Evolutionary conservation across 2,888 invertebrate genomes (phyloP).

Genomic region (Campopleginae sp.): DNA sequence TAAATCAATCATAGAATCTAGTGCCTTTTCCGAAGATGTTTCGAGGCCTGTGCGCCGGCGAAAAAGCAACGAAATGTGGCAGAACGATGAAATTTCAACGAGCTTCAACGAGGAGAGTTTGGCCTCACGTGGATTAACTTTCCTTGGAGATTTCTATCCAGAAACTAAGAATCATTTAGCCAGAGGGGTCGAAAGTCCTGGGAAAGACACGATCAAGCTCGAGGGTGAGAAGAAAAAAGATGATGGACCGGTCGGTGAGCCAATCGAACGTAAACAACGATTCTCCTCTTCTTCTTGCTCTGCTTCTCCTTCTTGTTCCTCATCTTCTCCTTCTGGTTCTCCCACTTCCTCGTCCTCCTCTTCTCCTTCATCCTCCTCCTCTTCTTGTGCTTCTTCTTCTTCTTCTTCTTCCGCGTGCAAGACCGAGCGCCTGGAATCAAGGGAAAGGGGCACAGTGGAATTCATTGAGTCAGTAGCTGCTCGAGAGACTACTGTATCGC

Average conservation of each 20-base stretch:
- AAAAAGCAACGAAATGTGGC: constrained; percentile 17
- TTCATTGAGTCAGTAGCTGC: constrained; percentile 45
- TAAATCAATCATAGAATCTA: constrained; percentile 76
- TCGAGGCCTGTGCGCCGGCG: constrained; percentile 4
- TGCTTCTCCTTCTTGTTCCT: constrained; percentile 14
- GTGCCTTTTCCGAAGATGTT: constrained; percentile 36
- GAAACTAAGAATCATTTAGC: constrained; percentile 66
- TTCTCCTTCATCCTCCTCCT: not conserved
- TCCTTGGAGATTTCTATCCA: constrained; percentile 75
- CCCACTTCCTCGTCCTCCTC: not conserved
- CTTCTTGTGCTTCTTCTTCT: constrained; percentile 21
- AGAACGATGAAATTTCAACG: constrained; percentile 8
- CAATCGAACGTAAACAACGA: constrained; percentile 3
- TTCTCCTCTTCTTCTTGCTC: not conserved
- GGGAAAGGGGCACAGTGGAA: constrained; percentile 48
- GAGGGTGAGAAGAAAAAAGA: not conserved
- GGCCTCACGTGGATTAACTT: constrained; percentile 61
- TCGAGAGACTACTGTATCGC: constrained; percentile 48
- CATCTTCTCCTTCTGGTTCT: constrained; percentile 9
- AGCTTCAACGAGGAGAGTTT: not conserved
- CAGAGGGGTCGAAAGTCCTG: constrained; percentile 46
- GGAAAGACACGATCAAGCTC: constrained; percentile 63
- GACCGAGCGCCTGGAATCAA: constrained; percentile 12
- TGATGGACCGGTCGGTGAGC: not conserved
- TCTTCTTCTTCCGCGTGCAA: constrained; percentile 1